These are phyloP conservation scores for Cercocebus atys DNA, from an alignment of 2,113 vertebrate species.

Conservation along the genomic window DNA sequence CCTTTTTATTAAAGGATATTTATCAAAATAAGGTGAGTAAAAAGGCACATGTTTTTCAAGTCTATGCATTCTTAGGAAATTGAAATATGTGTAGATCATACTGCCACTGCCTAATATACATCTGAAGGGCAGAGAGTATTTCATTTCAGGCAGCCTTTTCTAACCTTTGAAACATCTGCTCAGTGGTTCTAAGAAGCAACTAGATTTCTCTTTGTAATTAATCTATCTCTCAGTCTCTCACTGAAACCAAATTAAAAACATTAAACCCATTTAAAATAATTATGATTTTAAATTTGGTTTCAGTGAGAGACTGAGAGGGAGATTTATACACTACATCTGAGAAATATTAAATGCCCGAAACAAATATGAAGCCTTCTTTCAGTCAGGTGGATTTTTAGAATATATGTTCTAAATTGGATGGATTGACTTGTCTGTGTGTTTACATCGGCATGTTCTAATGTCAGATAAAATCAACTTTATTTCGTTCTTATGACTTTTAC, in stretches of 20 bases:
- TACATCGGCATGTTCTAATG: too few relatives aligned
- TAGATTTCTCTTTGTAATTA: not conserved
- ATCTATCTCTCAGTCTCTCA: not conserved
- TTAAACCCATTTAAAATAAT: too few relatives aligned
- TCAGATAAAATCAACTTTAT: not conserved
- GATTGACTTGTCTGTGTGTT: not conserved
- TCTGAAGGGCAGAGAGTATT: not conserved
- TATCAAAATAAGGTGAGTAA: conserved; percentile 13
- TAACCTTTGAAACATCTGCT: not conserved
- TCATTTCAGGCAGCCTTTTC: not conserved
- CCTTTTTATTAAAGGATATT: not conserved
- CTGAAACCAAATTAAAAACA: not conserved
- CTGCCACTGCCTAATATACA: not conserved
- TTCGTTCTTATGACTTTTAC: not conserved
- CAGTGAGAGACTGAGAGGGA: not conserved
- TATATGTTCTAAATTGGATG: not conserved
- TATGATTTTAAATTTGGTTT: not conserved
- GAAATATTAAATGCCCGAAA: not conserved
- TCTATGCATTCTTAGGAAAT: not conserved
- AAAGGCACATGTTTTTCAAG: not conserved
- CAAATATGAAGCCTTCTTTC: not conserved
- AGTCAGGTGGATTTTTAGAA: not conserved
- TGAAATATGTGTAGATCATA: not conserved
- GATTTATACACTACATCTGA: not conserved
- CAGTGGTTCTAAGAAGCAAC: not conserved